Base-by-base conservation (phyloP, 2,113 vertebrate genomes). In the Pterophyllum scalare region DNA sequence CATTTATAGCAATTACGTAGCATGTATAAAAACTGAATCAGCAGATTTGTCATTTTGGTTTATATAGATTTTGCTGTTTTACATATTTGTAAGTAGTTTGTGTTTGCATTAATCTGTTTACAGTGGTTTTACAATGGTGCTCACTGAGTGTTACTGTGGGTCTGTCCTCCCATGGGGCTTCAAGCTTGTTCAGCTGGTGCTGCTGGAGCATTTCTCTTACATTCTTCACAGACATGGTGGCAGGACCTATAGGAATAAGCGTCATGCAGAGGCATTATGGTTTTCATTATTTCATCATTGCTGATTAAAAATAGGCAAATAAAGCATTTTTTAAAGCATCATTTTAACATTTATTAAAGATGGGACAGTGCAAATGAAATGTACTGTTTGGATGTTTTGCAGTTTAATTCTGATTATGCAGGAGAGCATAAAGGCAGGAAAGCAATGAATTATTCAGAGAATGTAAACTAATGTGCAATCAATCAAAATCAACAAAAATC, bases 181-280 rank as follows among this genome's bases (percentile, higher is more conserved):
- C 90, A 75, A 12, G 26, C 20, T 67, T 85, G 58, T 13, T 86
- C 86, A 83, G 72, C 56, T 54, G 88, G 76, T 78, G 52, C 56
- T 60, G 58, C 33, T 35, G 54, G 59, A 77, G 62, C 14, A 40
- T 85, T 72, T 79, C 90, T 93, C 85, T 94, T 89, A 81, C 95
- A 96, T 58, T 95, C 93, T 31, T 95, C 91, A 93, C 94, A 96
- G 77, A 93, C 91, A 74, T 95, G 94, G 31, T 82, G 84, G 61
- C 92, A 95, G 24, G 58, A 74, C 86, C 95, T 95, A 85, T 43
- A 11, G 64, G 78, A 43, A 81, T 7, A 49, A 77, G 40, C 75
- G 61, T 35, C 22, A 56, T 22, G n/a, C 9, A 57, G 2, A 77
- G 19, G 13, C 5, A 0, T 24, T 6, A 38, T 46, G n/a, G 31